Base-by-base conservation (phyloP, 1,140 invertebrate species). In the Caenorhabditis briggsae region DNA sequence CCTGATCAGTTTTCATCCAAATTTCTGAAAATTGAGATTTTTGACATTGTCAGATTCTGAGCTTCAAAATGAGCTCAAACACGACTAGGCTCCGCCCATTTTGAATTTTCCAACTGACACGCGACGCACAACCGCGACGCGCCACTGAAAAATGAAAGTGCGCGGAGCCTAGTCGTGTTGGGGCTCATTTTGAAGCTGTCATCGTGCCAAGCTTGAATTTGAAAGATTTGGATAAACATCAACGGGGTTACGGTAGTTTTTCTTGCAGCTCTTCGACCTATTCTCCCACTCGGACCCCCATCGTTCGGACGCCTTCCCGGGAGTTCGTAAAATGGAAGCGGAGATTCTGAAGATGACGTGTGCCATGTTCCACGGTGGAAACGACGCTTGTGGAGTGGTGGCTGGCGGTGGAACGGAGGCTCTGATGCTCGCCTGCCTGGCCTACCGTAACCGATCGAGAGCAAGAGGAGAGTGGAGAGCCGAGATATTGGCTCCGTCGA, bases 281-380 rank as follows among this genome's bases (percentile, higher is more conserved):
- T 95, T 97, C 41, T 96, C 96, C 0, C 98, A 96, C 92, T 96
- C 96, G 0, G 99, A 99, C 94, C 97, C 97, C 0, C 93, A 99
- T 6, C 97, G 99, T 93, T 94, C 96, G 0, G 97, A 99, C 93
- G 94, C 98, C 12, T 99, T 99, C 93, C 97, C 88, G 18, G 88
- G 88, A 65, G 56, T 59, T 12, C 46, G 88, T 89, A 98, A 98
- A 94, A 98, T 99, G 97, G 98, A 99, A 93, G 96, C 97, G 0
- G 98, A 99, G 43, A 74, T 87, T 56, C 95, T 99, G 0, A 94
- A 95, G 88, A 98, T 98, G 94, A 94, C 95, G 18, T 95, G 95
- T 89, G 94, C 94, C 83, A 93, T 99, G 65, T 99, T 98, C 93
- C 95, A 98, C 92, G 98, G 97, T 0, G 95, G 95, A 88, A 92